A percentile compares a stretch with the other conserved stretches of the same genome.
Evolutionary conservation across 2,113 vertebrate genomes (phyloP).

Genomic region (Chaetorhynchus papuensis): DNA sequence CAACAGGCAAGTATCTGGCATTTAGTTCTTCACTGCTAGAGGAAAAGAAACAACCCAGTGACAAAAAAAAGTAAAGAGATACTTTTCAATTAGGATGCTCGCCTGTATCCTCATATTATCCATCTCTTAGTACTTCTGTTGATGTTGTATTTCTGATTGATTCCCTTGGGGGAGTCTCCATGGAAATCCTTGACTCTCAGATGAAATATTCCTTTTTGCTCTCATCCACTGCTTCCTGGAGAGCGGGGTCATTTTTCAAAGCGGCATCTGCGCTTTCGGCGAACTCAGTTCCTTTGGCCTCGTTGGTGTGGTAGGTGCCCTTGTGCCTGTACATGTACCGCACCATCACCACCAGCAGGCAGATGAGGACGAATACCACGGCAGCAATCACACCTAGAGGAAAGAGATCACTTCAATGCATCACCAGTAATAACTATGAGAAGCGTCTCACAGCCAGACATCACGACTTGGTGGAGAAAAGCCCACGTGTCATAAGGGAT

Average conservation of each 20-base stretch:
- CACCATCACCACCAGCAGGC: constrained; percentile 70
- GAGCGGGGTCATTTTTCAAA: constrained; percentile 73
- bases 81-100: constrained; percentile 12
- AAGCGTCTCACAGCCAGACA: not conserved
- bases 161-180: not conserved
- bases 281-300: constrained; percentile 86
- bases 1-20: constrained; percentile 17
- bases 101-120: constrained; percentile 14
- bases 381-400: constrained; percentile 71
- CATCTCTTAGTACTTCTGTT: not conserved
- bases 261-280: constrained; percentile 74
- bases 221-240: constrained; percentile 78
- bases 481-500: accelerated
- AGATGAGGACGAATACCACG: constrained; percentile 74
- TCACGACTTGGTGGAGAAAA: not conserved
- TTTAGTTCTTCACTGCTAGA: not conserved
- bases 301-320: constrained; percentile 82
- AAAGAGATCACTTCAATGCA: not conserved
- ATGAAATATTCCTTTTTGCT: constrained; percentile 90
- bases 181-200: constrained; percentile 58
- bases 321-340: constrained; percentile 75
- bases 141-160: not conserved
- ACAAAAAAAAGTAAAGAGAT: not conserved
- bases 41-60: not conserved
- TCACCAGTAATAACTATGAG: not conserved